Base-by-base conservation (phyloP, 2,888 invertebrate species). In the Aquatica leii region DNA sequence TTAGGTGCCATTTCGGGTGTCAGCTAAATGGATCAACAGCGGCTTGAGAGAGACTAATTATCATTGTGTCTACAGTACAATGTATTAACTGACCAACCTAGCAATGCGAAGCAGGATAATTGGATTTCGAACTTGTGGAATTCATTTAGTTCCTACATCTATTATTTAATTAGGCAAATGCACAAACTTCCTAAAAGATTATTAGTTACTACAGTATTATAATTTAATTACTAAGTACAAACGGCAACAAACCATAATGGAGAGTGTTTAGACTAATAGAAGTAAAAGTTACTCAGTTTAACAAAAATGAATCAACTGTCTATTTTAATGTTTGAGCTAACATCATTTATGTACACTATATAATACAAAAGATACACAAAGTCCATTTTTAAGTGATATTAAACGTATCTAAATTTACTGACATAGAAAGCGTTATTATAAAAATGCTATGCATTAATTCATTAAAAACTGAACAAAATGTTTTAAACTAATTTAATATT, bases 61-160 rank as follows among this genome's bases (percentile, higher is more conserved):
- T 67, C 65, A 59, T 71, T 70, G 68, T 66, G 65, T 67, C 66
- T 67, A 67, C 68, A 67, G 61, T 68, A 71, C 64, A 71, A 67
- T 53, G 66, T 59, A 70, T 71, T 70, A 71, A 66, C 69, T 70
- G 69, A 70, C 71, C 71, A 68, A 68, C 66, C 63, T 66, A 61
- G 70, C 69, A 67, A 63, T 63, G 64, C 62, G 65, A 69, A 69
- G 60, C 68, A 59, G 62, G 54, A 58, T 71, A 71, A 71, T 71
- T 70, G 69, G 63, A 71, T 71, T 70, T 52, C 61, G 59, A 67
- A 71, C 69, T 70, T 69, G 62, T 48, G 62, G 62, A 69, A 71
- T 71, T 70, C 69, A 71, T 68, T 71, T 66, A 68, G 65, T 68
- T 68, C 65, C 65, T 69, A 62, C 71, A 66, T 69, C 67, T 69